Evolutionary conservation across 2,888 invertebrate genomes (phyloP).

Genomic region (Chymomyza procnemis): DNA sequence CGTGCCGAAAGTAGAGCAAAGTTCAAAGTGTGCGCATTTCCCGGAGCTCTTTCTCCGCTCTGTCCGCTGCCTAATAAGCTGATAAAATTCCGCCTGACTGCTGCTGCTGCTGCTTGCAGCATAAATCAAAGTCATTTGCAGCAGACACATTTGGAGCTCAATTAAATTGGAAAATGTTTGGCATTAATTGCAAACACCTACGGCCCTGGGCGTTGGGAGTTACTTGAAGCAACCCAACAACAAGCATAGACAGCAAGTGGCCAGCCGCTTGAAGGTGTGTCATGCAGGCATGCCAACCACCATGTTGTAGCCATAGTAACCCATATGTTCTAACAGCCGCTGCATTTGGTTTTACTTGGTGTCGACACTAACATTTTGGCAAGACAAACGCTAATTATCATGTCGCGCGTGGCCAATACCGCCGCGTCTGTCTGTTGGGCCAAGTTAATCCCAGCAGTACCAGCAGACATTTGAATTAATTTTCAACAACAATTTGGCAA

Average conservation of each 20-base stretch:
- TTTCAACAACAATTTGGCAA: constrained; percentile 53
- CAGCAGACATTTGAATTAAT: constrained; percentile 60
- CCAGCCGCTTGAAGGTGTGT: constrained; percentile 38
- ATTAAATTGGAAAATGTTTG: constrained; percentile 4
- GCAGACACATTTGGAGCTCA: constrained; percentile 1
- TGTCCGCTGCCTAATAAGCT: constrained; percentile 45
- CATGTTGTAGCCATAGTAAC: no score
- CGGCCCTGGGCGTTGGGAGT: constrained; percentile 27
- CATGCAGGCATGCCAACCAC: constrained; percentile 16
- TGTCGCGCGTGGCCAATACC: constrained; percentile 58
- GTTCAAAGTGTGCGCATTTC: constrained; percentile 58
- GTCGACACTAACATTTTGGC: constrained; percentile 52
- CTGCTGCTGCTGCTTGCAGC: not conserved
- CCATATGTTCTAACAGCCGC: not conserved
- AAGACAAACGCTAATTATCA: constrained; percentile 69
- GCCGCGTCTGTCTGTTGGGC: not conserved
- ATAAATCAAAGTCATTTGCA: constrained; percentile 5
- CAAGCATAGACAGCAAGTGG: not conserved
- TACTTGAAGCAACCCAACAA: not conserved
- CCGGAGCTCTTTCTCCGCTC: constrained; percentile 32
- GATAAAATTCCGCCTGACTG: constrained; percentile 6
- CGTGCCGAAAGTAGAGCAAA: constrained; percentile 66
- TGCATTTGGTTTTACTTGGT: constrained; percentile 18
- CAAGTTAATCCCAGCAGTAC: constrained; percentile 10
- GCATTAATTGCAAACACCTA: constrained; percentile 53